These are phyloP conservation scores for Amphibalanus amphitrite DNA, from an alignment of 1,140 invertebrate genomes.

Conservation along the genomic window DNA sequence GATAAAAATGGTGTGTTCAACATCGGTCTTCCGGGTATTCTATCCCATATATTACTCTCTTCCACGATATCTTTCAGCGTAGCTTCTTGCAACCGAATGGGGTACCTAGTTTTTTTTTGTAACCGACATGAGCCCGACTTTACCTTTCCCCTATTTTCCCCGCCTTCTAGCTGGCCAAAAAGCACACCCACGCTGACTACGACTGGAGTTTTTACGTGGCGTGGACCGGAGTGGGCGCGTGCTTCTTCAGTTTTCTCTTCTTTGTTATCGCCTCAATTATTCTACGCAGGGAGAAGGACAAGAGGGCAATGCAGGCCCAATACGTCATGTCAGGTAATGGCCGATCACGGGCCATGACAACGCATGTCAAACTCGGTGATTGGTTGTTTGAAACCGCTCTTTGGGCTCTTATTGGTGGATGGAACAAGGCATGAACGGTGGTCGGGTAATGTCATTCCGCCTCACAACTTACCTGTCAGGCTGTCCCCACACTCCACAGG, in stretches of 20 bases:
- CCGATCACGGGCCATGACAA: neutral
- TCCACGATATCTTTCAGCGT: too few species aligned
- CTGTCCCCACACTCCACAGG: too few species aligned
- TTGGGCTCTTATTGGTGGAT: neutral
- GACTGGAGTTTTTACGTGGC: slow-evolving; percentile 90
- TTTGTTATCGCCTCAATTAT: slow-evolving; percentile 28
- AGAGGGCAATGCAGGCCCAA: slow-evolving; percentile 73
- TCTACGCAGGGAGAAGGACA: slow-evolving; percentile 45
- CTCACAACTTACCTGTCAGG: too few species aligned
- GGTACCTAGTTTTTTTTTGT: too few species aligned
- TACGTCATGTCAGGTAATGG: slow-evolving; percentile 84
- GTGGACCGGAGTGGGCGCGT: slow-evolving; percentile 79
- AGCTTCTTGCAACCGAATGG: too few species aligned
- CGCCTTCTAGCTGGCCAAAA: neutral
- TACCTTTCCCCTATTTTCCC: neutral
- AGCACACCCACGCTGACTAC: neutral
- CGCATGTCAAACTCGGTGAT: neutral
- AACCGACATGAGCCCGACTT: neutral
- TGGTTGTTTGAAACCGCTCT: neutral
- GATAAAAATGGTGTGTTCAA: too few species aligned
- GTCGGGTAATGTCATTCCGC: too few species aligned
- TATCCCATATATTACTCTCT: too few species aligned
- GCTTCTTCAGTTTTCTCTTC: slow-evolving; percentile 48
- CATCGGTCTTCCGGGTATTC: too few species aligned
- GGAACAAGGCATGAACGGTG: too few species aligned